phyloP scores from a whole-genome alignment of 1,140 invertebrate species.

The Drosophila ficusphila region DNA sequence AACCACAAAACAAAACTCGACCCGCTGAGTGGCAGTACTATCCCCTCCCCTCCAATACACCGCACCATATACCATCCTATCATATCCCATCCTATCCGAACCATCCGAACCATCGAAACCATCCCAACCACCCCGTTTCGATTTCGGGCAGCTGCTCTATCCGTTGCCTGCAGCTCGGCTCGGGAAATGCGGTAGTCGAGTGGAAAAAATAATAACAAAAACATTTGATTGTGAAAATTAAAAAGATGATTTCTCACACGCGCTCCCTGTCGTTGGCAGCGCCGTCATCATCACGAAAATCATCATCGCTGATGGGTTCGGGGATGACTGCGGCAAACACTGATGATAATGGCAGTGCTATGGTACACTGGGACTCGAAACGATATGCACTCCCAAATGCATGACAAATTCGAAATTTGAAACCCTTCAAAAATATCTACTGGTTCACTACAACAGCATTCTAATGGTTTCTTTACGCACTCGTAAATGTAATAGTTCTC shows the following conservation, averaged over 20 bases:
- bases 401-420: neutral
- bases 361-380: conserved; percentile 5
- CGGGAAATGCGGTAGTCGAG: conserved; percentile 51
- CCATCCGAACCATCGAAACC: too few relatives aligned
- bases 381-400: neutral
- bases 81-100: conserved; percentile 3
- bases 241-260: conserved; percentile 81
- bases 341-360: conserved; percentile 28
- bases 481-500: too few relatives aligned
- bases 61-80: conserved; percentile 13
- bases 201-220: conserved; percentile 62
- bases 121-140: conserved; percentile 37
- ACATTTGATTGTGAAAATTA: conserved; percentile 80
- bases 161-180: conserved; percentile 5
- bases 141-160: conserved; percentile 66
- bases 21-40: conserved; percentile 21
- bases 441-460: too few relatives aligned
- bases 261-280: conserved; percentile 32
- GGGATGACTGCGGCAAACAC: conserved; percentile 19
- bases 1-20: conserved; percentile 74
- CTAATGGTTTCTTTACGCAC: too few relatives aligned
- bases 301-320: conserved; percentile 26
- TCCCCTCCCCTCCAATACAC: neutral
- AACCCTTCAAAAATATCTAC: neutral
- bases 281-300: conserved; percentile 28